A percentile compares a stretch with the other conserved stretches of the same genome.
phyloP scores from a whole-genome alignment of 1,140 invertebrate species.

The Drosophila nigrodunni region DNA sequence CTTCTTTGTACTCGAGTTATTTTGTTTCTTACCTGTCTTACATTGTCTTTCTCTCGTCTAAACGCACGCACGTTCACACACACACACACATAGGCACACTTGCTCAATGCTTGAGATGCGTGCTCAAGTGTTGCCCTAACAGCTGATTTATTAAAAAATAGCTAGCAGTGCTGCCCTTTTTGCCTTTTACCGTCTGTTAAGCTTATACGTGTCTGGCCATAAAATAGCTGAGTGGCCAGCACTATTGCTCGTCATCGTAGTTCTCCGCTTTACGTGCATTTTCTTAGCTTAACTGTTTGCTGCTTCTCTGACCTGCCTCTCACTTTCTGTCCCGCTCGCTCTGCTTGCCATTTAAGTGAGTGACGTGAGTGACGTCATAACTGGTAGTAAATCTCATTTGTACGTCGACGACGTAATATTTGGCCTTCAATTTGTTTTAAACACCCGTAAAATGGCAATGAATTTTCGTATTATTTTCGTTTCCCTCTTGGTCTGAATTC shows the following conservation, averaged over 20 bases:
- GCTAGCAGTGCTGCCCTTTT: too few species aligned
- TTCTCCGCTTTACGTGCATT: conserved; percentile 53
- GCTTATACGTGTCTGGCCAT: too few species aligned
- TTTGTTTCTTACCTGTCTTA: conserved; percentile 32
- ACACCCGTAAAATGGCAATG: conserved; percentile 44
- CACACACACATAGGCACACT: not conserved
- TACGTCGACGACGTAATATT: conserved; percentile 41
- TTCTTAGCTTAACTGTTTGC: conserved; percentile 50
- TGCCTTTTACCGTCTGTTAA: too few species aligned
- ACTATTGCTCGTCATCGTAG: conserved; percentile 14
- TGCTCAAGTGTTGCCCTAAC: conserved; percentile 54
- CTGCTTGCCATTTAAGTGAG: conserved; percentile 26
- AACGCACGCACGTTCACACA: not conserved
- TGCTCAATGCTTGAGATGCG: conserved; percentile 42
- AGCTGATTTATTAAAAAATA: too few species aligned
- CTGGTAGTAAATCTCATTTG: conserved; percentile 28
- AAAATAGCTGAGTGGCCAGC: too few species aligned
- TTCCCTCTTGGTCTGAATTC: conserved; percentile 19
- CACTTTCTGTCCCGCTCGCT: conserved; percentile 21
- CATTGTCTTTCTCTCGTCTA: conserved; percentile 9
- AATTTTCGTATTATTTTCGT: conserved; percentile 29
- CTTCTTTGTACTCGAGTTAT: conserved; percentile 41
- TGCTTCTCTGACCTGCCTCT: conserved; percentile 53
- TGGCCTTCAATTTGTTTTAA: conserved; percentile 46
- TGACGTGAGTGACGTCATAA: conserved; percentile 31